Evolutionary conservation across 1,140 invertebrate species (phyloP), one percentile per base, ranked within the genome.

Genomic region (Drosophila repletoides): DNA sequence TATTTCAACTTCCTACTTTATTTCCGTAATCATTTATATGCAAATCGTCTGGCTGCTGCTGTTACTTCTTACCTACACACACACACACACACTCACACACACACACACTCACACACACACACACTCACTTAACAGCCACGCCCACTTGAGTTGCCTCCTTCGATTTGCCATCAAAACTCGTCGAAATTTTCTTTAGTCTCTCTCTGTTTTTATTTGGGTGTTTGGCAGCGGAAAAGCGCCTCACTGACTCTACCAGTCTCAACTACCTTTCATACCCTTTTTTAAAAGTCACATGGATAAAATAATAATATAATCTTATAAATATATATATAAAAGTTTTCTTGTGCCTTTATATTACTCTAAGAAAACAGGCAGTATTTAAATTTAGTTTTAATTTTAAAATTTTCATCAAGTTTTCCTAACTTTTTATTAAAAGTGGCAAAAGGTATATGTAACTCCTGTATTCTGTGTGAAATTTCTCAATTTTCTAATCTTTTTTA

Each of bases 21-120:
- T 84, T 84, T 84, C 79, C 79, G 79, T 84, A 86, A 84, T 84
- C 79, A 84, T 84, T 84, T 84, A 84, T 84, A 84, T 84, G 79
- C 79, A 84, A 84, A 84, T 84, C 79, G 79, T 75, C 83, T 59
- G 80, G 67, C 41, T 60, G 55, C 58, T 59, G 74, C 19, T 10
- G 19, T 31, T 31, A 22, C 48, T 68, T 43, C 76, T 59, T 43
- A 38, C 55, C 29, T 38, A 55, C 66, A 56, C 66, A 66, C 45
- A 60, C 45, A 58, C 22, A 52, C 55, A 56, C 36, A 60, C 24
- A 38, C 31, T 46, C 24, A 36, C 46, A 56, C 46, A 43, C 31
- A 58, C 36, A 60, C 6, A 59, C 19, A 53, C 19, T 21, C 38
- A 33, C 58, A 34, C 40, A 36, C 33, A 24, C 40, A 36, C 28